Percentiles rank a stretch among this genome's conserved stretches.
Conservation (phyloP, 2,888 invertebrate species). For the Caenorhabditis angaria region DNA sequence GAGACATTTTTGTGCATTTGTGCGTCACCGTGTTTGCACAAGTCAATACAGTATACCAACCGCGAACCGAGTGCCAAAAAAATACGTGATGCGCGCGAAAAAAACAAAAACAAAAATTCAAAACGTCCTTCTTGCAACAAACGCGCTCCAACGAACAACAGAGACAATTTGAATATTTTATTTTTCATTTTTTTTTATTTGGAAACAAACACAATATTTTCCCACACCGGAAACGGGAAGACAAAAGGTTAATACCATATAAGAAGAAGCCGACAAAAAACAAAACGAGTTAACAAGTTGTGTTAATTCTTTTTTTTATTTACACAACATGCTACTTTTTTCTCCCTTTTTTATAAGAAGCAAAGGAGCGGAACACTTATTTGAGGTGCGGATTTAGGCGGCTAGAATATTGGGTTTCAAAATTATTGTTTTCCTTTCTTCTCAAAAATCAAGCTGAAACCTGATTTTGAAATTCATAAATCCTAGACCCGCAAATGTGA, state of each 20-base stretch:
- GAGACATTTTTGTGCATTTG: too few relatives aligned
- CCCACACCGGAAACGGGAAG: too few relatives aligned
- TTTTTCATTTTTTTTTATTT: background rate
- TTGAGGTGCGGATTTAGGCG: background rate
- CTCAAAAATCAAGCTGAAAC: too few relatives aligned
- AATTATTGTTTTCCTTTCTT: too few relatives aligned
- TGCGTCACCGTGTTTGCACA: too few relatives aligned
- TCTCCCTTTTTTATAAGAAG: background rate
- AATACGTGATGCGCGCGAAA: constrained; percentile 22
- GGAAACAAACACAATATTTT: background rate
- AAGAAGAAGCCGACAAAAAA: background rate
- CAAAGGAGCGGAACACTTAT: background rate
- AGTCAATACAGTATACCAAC: constrained; percentile 29
- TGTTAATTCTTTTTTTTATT: background rate
- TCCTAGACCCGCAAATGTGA: too few relatives aligned
- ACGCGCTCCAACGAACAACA: too few relatives aligned
- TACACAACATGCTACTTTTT: background rate
- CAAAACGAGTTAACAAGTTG: constrained; percentile 1
- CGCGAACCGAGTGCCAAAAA: constrained; percentile 27
- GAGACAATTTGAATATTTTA: too few relatives aligned
- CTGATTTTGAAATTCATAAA: too few relatives aligned
- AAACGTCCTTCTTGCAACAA: too few relatives aligned
- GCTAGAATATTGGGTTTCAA: background rate
- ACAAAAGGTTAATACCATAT: too few relatives aligned
- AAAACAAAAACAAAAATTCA: constrained; percentile 18